Percentiles rank a stretch among this genome's conserved stretches.
Conservation (phyloP, 2,113 vertebrate genomes). For the Chitala chitala region DNA sequence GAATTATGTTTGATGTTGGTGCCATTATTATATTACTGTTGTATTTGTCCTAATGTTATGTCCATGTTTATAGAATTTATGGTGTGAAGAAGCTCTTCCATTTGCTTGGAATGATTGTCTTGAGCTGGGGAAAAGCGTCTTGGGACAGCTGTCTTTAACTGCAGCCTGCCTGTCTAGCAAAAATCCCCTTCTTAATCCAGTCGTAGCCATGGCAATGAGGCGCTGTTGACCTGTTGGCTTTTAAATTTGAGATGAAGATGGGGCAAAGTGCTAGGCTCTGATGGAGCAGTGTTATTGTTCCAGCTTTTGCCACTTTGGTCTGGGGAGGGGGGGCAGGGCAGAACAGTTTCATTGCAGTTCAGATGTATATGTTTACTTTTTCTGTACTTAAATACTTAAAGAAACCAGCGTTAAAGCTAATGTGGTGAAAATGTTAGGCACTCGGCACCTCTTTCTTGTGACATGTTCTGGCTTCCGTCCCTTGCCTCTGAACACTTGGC, state of each 20-base stretch:
- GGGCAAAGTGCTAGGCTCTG: not conserved
- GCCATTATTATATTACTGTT: conserved; percentile 17
- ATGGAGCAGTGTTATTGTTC: not conserved
- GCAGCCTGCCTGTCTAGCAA: not conserved
- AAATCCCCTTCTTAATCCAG: not conserved
- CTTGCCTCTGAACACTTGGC: not conserved
- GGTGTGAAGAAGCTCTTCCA: conserved; percentile 11
- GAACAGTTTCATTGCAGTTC: not conserved
- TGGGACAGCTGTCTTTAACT: not conserved
- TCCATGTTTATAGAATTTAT: conserved; percentile 27
- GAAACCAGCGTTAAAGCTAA: not conserved
- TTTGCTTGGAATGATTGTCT: conserved; percentile 6
- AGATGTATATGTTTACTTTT: not conserved
- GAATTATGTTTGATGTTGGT: conserved; percentile 56
- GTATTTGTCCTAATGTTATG: conserved; percentile 20
- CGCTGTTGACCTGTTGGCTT: too few species aligned
- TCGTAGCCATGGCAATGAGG: not conserved
- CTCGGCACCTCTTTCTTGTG: not conserved
- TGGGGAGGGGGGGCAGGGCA: too few species aligned
- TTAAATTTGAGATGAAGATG: too few species aligned
- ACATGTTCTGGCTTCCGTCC: not conserved
- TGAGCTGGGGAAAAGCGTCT: too few species aligned
- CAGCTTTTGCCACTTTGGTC: not conserved
- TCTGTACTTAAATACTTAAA: not conserved
- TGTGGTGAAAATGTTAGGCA: not conserved